Base-by-base conservation (phyloP, 2,888 invertebrate species). In the Temnothorax unifasciatus region DNA sequence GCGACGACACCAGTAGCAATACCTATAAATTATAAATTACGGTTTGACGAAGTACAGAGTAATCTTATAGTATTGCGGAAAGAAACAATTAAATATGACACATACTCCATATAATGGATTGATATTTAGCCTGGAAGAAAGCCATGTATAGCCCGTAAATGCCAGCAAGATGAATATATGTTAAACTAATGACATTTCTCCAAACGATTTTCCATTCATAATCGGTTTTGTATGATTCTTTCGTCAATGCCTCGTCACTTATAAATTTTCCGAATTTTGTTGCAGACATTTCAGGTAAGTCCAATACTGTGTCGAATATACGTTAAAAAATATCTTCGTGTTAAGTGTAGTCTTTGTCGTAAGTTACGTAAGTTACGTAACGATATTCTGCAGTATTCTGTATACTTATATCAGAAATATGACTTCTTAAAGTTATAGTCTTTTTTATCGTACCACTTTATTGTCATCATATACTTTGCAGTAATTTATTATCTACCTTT, bases 241-340 rank as follows among this genome's bases (percentile, higher is more conserved):
- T 21, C n/a, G 57, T 1, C 13, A 2, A n/a, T 25, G 9, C 3
- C 13, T 13, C 5, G 11, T 57, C 13, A 11, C 21, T 25, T 5
- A 50, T 50, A 50, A 5, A 6, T 6, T 50, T 6, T 50, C 6
- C 13, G 6, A 13, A 50, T 50, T 50, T 18, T 50, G 0, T 1
- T 41, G 9, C 6, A 50, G 5, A 4, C 18, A 5, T 50, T 50
- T 18, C 50, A 5, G 13, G 13, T 50, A 50, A 93, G 93, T 96
- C 96, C 74, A 96, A 97, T 96, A 91, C 94, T 93, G 81, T 73
- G 15, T 69, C 50, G 86, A 75, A 61, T 73, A 85, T 88, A 93
- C 92, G 86, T 54, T 89, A 88, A 89, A 85, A 83, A 85, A 29
- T 29, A 34, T 34, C 6, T 34, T 34, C n/a, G n/a, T 0, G 34